phyloP scores from a whole-genome alignment of 2,113 vertebrate species.

The Microcebus jonahi region DNA sequence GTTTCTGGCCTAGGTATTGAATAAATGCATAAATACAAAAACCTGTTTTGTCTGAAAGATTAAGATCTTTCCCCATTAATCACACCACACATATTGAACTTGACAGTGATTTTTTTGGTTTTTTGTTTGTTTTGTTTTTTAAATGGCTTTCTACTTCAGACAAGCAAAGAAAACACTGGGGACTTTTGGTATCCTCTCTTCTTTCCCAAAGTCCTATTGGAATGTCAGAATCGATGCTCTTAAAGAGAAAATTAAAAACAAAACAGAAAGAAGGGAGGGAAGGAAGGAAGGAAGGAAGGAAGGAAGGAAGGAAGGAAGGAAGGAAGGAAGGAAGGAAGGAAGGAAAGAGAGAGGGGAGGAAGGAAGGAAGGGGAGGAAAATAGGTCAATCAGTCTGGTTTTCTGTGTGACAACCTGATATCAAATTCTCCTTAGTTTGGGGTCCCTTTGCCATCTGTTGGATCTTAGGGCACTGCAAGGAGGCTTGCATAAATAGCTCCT shows the following conservation, averaged over 20 bases:
- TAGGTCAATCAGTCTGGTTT: background rate
- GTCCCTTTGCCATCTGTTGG: background rate
- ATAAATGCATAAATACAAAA: background rate
- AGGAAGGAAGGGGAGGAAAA: too few relatives aligned
- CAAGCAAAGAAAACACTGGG: background rate
- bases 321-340: background rate
- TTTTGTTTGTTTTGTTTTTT: background rate
- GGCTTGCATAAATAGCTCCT: background rate
- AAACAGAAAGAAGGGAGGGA: background rate
- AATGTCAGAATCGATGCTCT: background rate
- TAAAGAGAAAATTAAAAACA: background rate
- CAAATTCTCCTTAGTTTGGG: background rate
- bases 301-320: background rate
- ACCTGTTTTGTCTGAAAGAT: constrained; percentile 12
- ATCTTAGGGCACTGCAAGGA: background rate
- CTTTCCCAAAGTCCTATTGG: background rate
- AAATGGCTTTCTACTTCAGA: background rate
- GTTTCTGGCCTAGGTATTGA: background rate
- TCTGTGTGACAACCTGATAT: background rate
- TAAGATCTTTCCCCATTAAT: constrained; percentile 46
- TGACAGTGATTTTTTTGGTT: background rate
- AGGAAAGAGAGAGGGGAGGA: background rate
- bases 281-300: background rate
- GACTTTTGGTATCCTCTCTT: background rate
- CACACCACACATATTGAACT: background rate